These are phyloP conservation scores for Pipistrellus kuhlii DNA, from an alignment of 2,797 vertebrate genomes.

Conservation along the genomic window DNA sequence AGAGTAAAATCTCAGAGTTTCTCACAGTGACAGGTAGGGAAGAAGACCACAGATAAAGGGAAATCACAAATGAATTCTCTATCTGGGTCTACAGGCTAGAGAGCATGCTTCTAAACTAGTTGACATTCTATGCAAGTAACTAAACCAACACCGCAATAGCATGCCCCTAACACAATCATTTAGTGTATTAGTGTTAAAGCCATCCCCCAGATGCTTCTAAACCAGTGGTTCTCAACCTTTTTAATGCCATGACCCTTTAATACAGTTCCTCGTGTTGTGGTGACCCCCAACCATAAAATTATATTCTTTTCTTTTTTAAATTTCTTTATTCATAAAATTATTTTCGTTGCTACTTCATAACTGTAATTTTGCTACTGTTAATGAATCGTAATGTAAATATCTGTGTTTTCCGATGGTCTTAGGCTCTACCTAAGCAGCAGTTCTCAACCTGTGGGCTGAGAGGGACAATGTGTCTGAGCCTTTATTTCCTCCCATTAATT, in stretches of 20 bases:
- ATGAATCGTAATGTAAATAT: no score
- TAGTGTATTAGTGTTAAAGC: not conserved
- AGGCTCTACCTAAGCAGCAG: no score
- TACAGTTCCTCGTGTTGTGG: no score
- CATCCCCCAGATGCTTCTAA: not conserved
- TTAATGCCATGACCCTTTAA: no score
- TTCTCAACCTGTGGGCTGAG: not conserved
- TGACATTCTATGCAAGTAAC: not conserved
- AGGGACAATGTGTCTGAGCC: not conserved
- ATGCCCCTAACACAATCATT: not conserved
- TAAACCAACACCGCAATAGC: not conserved
- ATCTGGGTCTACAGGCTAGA: not conserved
- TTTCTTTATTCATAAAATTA: no score
- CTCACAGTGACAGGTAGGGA: not conserved
- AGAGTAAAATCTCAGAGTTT: not conserved
- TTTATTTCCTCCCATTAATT: not conserved
- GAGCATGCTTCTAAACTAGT: not conserved
- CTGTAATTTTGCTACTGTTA: no score
- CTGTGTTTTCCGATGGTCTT: no score
- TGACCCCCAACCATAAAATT: no score
- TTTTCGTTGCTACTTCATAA: no score
- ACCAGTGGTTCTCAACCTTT: not conserved
- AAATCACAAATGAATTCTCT: not conserved
- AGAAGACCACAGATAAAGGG: not conserved
- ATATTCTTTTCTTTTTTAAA: no score